These are phyloP conservation scores for Hirundichthys speculiger DNA, from an alignment of 2,113 vertebrate species.

Conservation along the genomic window DNA sequence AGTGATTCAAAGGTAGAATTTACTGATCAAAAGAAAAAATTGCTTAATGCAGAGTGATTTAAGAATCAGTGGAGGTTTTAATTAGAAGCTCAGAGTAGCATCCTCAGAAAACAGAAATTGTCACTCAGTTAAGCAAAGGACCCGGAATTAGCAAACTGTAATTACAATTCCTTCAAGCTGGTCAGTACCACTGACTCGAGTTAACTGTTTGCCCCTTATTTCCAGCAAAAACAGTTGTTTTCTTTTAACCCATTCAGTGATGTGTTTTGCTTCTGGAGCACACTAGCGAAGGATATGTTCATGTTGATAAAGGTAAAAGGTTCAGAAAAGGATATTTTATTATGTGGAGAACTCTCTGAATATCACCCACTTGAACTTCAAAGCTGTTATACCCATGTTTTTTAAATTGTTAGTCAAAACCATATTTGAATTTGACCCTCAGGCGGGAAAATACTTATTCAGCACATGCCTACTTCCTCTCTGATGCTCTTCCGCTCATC, in stretches of 20 bases:
- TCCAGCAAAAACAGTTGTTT: neutral
- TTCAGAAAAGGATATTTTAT: neutral
- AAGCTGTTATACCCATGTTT: neutral
- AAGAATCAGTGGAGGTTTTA: too few relatives aligned
- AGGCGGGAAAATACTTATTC: neutral
- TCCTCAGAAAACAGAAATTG: too few relatives aligned
- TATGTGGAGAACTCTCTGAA: neutral
- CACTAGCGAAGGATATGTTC: too few relatives aligned
- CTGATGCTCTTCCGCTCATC: neutral
- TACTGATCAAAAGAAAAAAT: too few relatives aligned
- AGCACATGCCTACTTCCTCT: neutral
- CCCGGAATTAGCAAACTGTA: too few relatives aligned
- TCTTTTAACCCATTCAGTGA: neutral
- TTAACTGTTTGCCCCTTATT: neutral
- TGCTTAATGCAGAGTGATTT: too few relatives aligned
- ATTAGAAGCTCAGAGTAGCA: too few relatives aligned
- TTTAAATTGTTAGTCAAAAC: neutral
- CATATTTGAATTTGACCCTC: neutral
- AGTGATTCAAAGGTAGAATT: too few relatives aligned
- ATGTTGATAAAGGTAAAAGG: neutral
- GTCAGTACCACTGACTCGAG: too few relatives aligned
- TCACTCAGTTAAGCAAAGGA: too few relatives aligned
- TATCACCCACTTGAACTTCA: neutral
- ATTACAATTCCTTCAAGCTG: too few relatives aligned
- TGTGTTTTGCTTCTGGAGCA: neutral